These are phyloP conservation scores for Meta bourneti DNA, from an alignment of 2,888 invertebrate genomes.

Conservation along the genomic window DNA sequence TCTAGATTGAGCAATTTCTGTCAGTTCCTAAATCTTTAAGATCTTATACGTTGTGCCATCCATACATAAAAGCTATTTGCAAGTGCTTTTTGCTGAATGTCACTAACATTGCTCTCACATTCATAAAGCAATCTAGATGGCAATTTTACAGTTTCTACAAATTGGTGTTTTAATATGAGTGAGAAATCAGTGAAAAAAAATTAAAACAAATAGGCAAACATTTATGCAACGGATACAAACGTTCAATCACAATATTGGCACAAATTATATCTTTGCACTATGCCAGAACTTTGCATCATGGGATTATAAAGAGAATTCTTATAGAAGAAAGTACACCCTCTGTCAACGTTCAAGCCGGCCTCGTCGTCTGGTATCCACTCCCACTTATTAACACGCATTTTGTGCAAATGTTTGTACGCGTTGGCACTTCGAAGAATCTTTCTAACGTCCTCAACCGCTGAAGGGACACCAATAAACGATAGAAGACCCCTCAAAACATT, in stretches of 20 bases:
- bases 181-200: no score
- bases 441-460: conserved; percentile 19
- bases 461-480: conserved; percentile 49
- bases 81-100: no score
- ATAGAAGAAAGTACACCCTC: conserved; percentile 65
- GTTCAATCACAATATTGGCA: conserved; percentile 68
- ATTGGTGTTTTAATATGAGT: no score
- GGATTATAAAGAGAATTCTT: conserved; percentile 71
- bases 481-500: conserved; percentile 53
- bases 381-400: conserved; percentile 49
- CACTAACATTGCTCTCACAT: no score
- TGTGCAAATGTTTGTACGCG: conserved; percentile 41
- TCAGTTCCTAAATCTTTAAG: no score
- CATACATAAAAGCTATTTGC: no score
- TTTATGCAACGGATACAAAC: no score
- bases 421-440: conserved; percentile 43
- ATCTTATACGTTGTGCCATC: no score
- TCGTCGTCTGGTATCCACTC: conserved; percentile 65
- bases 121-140: no score
- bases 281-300: conserved; percentile 31
- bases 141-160: no score
- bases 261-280: conserved; percentile 64
- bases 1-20: no score
- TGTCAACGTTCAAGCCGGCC: conserved; percentile 50
- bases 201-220: no score